Evolutionary conservation across 2,888 invertebrate species (phyloP).

Genomic region (Philereme vetulata): DNA sequence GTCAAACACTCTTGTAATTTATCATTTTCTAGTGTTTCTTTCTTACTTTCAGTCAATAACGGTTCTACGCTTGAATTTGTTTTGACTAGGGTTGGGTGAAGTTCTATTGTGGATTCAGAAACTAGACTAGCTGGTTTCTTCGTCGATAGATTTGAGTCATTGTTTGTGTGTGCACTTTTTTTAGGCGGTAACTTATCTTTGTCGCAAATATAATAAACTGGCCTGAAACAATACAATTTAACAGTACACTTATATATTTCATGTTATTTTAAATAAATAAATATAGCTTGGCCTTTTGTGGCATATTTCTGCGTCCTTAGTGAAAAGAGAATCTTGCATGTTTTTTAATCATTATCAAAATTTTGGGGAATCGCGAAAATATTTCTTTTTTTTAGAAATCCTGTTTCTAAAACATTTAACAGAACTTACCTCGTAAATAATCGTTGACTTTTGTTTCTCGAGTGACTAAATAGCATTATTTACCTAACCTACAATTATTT

Average conservation of each 20-base stretch:
- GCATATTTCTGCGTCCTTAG: constrained; percentile 11
- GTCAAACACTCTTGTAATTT: not conserved
- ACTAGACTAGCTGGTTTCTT: not conserved
- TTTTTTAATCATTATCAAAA: not conserved
- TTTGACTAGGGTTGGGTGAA: not conserved
- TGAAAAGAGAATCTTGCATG: not conserved
- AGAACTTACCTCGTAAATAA: constrained; percentile 8
- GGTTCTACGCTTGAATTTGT: not conserved
- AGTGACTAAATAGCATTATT: not conserved
- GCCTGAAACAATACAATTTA: constrained; percentile 6
- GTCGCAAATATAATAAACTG: constrained; percentile 6
- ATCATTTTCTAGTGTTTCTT: not conserved
- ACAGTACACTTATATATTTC: too few species aligned
- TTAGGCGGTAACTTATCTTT: not conserved
- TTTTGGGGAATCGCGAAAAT: not conserved
- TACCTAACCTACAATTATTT: too few species aligned
- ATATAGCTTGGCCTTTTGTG: too few species aligned
- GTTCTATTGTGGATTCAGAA: not conserved
- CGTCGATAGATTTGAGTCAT: not conserved
- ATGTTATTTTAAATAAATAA: too few species aligned
- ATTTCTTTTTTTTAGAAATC: not conserved
- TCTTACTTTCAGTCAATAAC: not conserved
- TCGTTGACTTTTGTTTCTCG: not conserved
- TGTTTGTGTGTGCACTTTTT: not conserved
- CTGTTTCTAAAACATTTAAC: not conserved